Conservation (phyloP, 2,888 invertebrate species). For the Tiliacea aurago region DNA sequence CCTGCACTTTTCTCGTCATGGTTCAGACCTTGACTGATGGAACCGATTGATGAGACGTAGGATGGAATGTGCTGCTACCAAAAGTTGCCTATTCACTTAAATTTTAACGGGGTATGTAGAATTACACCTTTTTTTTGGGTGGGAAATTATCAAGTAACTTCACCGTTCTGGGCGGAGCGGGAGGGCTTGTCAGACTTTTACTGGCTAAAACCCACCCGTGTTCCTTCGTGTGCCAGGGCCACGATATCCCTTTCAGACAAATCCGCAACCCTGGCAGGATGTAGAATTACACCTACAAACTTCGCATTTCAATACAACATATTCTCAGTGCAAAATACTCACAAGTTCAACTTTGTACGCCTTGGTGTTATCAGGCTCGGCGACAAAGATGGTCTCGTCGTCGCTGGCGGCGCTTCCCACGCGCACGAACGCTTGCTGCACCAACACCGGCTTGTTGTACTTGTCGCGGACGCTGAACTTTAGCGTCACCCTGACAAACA, state of each 20-base stretch:
- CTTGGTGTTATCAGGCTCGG: slow-evolving; percentile 95
- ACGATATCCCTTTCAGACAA: no score
- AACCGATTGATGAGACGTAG: not conserved
- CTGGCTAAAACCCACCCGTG: no score
- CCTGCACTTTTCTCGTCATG: not conserved
- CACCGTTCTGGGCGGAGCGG: no score
- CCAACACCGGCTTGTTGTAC: slow-evolving; percentile 92
- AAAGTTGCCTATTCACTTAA: not conserved
- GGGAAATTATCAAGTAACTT: no score
- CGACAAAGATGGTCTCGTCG: slow-evolving; percentile 98
- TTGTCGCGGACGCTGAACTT: slow-evolving; percentile 95
- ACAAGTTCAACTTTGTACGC: slow-evolving; percentile 98
- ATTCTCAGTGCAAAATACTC: slow-evolving; percentile 68
- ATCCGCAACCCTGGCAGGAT: no score
- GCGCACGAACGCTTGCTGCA: slow-evolving; percentile 97
- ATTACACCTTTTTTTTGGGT: no score
- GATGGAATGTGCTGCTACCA: not conserved
- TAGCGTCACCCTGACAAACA: slow-evolving; percentile 91
- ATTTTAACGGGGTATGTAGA: not conserved
- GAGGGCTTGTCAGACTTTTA: no score
- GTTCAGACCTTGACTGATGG: not conserved
- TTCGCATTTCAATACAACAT: not conserved
- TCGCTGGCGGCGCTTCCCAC: slow-evolving; percentile 92
- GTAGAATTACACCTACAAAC: not conserved
- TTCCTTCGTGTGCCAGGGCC: no score